Percentiles rank a stretch among this genome's conserved stretches.
Conservation (phyloP, 2,113 vertebrate genomes). For the Leptocoma aspasia region DNA sequence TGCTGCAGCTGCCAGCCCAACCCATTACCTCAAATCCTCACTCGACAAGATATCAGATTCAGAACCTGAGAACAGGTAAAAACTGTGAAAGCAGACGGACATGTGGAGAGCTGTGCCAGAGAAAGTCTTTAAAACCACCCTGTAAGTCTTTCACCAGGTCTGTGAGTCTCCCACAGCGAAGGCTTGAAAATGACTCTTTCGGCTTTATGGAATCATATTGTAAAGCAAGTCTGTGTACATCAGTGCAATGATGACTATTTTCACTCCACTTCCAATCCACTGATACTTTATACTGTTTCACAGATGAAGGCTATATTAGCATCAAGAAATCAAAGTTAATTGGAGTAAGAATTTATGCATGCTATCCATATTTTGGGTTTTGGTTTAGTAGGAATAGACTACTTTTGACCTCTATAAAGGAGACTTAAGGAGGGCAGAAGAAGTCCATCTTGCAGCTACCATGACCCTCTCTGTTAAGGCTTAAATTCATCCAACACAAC, state of each 20-base stretch:
- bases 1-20: conserved; percentile 3
- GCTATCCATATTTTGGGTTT: background rate
- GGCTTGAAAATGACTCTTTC: background rate
- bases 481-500: background rate
- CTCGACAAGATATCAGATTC: background rate
- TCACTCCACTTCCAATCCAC: background rate
- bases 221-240: background rate
- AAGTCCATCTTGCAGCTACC: background rate
- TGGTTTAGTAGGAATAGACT: background rate
- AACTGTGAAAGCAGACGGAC: background rate
- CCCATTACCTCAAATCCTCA: background rate
- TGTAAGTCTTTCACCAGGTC: background rate
- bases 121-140: background rate
- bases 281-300: background rate
- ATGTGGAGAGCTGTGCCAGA: background rate
- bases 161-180: background rate
- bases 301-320: background rate
- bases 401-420: background rate
- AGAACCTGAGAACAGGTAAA: background rate
- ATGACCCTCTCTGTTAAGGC: background rate
- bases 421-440: background rate
- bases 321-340: background rate
- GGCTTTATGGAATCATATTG: background rate
- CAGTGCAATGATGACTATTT: background rate
- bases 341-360: background rate